These are phyloP conservation scores for Pygoscelis adeliae DNA, from an alignment of 2,113 vertebrate genomes.

Conservation along the genomic window DNA sequence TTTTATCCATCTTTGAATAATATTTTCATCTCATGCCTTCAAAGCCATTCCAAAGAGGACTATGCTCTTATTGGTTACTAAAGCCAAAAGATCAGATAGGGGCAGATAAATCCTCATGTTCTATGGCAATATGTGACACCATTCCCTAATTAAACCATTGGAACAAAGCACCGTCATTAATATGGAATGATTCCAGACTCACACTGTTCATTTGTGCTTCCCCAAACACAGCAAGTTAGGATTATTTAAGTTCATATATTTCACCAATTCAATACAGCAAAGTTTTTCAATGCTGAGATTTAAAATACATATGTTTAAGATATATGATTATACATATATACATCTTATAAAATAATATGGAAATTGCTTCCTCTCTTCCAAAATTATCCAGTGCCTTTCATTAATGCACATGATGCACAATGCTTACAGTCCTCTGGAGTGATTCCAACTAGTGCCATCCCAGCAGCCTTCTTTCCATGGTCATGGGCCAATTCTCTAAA, in stretches of 20 bases:
- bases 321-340: not conserved
- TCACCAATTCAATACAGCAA: not conserved
- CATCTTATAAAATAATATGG: slow-evolving; percentile 56
- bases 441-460: slow-evolving; percentile 75
- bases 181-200: not conserved
- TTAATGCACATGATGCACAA: slow-evolving; percentile 71
- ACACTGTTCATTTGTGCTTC: not conserved
- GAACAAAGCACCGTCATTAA: not conserved
- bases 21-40: not conserved
- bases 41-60: not conserved
- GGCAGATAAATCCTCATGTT: not conserved
- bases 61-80: not conserved
- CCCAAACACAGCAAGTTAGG: not conserved
- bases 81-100: not conserved
- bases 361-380: slow-evolving; percentile 70
- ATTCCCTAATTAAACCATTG: not conserved
- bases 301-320: not conserved
- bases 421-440: slow-evolving; percentile 70
- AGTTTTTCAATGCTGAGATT: not conserved
- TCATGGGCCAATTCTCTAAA: slow-evolving; percentile 67
- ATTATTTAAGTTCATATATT: not conserved
- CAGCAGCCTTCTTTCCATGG: slow-evolving; percentile 49
- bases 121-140: not conserved
- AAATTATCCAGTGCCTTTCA: slow-evolving; percentile 70
- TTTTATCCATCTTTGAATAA: not conserved